Evolutionary conservation across 2,797 vertebrate genomes (phyloP), one percentile per base, ranked within the genome.

Genomic region (Lithobates sylvaticus): DNA sequence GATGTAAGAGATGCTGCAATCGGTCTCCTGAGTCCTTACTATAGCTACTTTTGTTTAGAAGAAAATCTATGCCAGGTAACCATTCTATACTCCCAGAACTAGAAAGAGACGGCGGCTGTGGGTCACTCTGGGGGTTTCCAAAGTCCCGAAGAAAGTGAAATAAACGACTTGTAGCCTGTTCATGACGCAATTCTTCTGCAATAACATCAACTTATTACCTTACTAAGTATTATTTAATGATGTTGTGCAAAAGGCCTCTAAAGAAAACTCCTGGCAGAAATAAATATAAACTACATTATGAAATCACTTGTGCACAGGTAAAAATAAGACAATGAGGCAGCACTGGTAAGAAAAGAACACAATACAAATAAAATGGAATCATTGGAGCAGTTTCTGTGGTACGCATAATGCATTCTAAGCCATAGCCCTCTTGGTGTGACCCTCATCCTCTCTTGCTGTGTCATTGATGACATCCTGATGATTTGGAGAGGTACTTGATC

Each of bases 101-200:
- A 54, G 32, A 73, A 42, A 44, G n/a, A 10, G 39, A n/a, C 26
- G 44, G 81, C 9, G 2, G 61, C 39, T 47, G 44, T 23, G 16
- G 32, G 29, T 76, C 74, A 71, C 58, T 50, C n/a, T 34, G 74
- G 65, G 83, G 76, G 64, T 26, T 39, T 23, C 8, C 15, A 34
- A 27, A 34, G 3, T 77, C 65, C 65, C 65, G 15, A 47, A 71
- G 83, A 77, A 77, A 72, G 74, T 78, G 83, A 44, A 84, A 77
- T 15, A 54, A 21, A 23, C 67, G 23, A 42, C 9, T n/a, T 50
- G 47, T 13, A n/a, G 7, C 10, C 44, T 16, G 65, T 80, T 27
- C 26, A 34, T 76, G 50, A 76, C 5, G 27, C 50, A 76, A 61
- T 50, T 32, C 27, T 15, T 76, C 50, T 76, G 74, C 74, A 76